Percentiles rank a stretch among this genome's conserved stretches.
Conservation (phyloP, 2,797 vertebrate species). For the Anguilla obscura region DNA sequence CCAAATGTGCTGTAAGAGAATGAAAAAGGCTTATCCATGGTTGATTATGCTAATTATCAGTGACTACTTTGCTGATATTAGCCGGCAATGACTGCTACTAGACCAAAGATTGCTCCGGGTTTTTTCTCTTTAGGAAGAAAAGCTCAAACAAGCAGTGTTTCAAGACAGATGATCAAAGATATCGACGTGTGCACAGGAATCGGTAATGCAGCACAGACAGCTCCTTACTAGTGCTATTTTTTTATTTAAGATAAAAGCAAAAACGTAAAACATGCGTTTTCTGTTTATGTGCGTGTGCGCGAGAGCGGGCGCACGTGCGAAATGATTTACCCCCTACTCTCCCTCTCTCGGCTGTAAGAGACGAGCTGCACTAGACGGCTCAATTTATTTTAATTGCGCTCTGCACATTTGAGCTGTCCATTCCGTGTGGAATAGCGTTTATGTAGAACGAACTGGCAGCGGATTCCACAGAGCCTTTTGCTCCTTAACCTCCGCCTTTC, state of each 20-base stretch:
- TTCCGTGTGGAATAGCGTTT: constrained; percentile 11
- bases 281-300: background rate
- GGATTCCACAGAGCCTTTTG: constrained; percentile 13
- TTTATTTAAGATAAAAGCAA: background rate
- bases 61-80: constrained; percentile 10
- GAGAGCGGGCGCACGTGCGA: background rate
- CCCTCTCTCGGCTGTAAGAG: background rate
- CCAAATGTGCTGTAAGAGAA: background rate
- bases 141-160: constrained; percentile 7
- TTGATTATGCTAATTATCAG: constrained; percentile 15
- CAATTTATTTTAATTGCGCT: constrained; percentile 12
- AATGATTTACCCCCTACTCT: background rate
- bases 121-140: background rate
- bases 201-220: background rate
- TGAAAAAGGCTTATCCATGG: constrained; percentile 5
- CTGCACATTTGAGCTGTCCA: constrained; percentile 2
- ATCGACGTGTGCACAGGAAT: background rate
- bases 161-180: constrained; percentile 23
- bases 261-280: background rate
- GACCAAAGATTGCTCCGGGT: constrained; percentile 11
- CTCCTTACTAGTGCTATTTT: background rate
- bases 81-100: background rate
- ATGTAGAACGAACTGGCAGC: constrained; percentile 2
- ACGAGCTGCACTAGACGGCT: background rate
- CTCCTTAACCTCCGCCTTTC: background rate